These are phyloP conservation scores for Pelecanus crispus DNA, from an alignment of 2,113 vertebrate species.

Conservation along the genomic window DNA sequence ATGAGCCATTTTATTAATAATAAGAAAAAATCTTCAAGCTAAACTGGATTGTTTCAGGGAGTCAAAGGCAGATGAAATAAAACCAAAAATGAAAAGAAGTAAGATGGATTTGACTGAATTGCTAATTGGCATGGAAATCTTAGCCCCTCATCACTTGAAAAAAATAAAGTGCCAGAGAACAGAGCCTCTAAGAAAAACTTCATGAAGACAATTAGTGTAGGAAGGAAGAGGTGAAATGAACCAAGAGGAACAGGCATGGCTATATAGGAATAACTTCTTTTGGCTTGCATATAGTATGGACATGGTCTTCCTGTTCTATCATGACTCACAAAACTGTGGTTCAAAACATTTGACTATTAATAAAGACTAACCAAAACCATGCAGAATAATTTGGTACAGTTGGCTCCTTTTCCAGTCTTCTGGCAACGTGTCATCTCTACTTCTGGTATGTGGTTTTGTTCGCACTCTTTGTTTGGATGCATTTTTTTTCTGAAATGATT, in stretches of 20 bases:
- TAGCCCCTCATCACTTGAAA: neutral
- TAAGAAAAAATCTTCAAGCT: neutral
- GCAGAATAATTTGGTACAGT: neutral
- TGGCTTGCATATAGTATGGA: neutral
- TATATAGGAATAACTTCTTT: neutral
- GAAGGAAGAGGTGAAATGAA: neutral
- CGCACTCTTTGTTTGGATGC: accelerated
- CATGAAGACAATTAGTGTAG: neutral
- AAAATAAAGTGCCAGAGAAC: neutral
- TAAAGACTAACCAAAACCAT: neutral
- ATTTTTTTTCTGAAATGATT: neutral
- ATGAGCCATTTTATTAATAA: neutral
- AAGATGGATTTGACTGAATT: neutral
- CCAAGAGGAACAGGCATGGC: neutral
- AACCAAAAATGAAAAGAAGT: neutral
- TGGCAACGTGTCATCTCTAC: neutral
- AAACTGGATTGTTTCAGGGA: neutral
- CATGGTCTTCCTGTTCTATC: neutral
- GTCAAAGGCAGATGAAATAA: conserved; percentile 14
- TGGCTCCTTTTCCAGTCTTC: neutral
- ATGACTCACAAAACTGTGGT: neutral
- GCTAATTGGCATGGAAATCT: neutral
- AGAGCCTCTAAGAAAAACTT: neutral
- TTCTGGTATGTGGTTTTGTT: neutral
- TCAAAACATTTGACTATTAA: neutral